phyloP scores from a whole-genome alignment of 2,797 vertebrate species.

The Clarias laeviceps region DNA sequence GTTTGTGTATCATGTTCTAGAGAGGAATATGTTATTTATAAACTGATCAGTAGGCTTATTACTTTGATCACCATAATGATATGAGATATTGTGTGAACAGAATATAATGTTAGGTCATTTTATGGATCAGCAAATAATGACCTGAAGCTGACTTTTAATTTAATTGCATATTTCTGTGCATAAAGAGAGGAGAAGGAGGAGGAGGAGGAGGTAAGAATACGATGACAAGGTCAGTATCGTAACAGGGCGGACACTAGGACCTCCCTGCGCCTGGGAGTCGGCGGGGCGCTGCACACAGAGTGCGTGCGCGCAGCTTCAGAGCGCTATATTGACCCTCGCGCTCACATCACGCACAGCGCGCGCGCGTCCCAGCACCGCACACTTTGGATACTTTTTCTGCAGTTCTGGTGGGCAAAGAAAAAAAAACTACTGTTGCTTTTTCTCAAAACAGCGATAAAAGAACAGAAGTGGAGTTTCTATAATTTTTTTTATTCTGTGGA shows the following conservation, averaged over 20 bases:
- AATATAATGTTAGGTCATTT: background rate
- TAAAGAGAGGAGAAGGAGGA: background rate
- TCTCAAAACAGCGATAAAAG: background rate
- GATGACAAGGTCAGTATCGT: background rate
- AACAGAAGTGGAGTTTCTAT: constrained; percentile 6
- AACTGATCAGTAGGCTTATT: background rate
- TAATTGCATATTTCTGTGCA: background rate
- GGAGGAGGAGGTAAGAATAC: background rate
- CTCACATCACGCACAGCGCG: constrained; percentile 41
- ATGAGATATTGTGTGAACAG: background rate
- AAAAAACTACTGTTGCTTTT: background rate
- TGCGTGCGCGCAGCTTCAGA: constrained; percentile 22
- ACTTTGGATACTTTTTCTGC: constrained; percentile 36
- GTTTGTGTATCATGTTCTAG: background rate
- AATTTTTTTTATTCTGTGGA: background rate
- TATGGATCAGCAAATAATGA: background rate
- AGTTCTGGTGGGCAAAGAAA: background rate
- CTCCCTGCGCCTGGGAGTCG: constrained; percentile 29
- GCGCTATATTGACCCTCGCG: constrained; percentile 24
- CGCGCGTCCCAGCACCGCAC: background rate
- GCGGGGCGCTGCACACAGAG: constrained; percentile 5
- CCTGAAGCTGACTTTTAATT: constrained; percentile 2
- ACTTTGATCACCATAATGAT: background rate
- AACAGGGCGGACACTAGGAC: constrained; percentile 52
- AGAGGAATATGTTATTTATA: background rate